Percentiles rank a stretch among this genome's conserved stretches.
phyloP scores from a whole-genome alignment of 2,888 invertebrate genomes.

The Oithona nana region DNA sequence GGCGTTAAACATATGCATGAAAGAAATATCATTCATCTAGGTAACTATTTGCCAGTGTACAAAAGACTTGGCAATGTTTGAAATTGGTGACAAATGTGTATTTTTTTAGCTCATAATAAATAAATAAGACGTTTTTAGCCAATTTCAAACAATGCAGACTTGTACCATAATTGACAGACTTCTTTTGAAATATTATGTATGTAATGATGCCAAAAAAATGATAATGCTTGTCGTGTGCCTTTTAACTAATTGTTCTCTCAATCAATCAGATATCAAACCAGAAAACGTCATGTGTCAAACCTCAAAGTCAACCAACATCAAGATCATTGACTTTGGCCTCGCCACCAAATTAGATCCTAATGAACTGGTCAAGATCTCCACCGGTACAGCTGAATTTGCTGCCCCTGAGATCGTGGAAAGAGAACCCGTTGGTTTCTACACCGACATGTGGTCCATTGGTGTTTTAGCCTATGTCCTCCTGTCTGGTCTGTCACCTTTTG shows the following conservation, averaged over 20 bases:
- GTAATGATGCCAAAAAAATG: neutral
- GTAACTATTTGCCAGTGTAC: constrained; percentile 28
- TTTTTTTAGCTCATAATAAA: too few species aligned
- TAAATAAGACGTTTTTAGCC: too few species aligned
- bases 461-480: constrained; percentile 94
- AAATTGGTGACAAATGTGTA: neutral
- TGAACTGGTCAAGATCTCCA: constrained; percentile 94
- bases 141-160: too few species aligned
- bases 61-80: neutral
- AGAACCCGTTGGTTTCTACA: constrained; percentile 98
- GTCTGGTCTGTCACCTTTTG: constrained; percentile 94
- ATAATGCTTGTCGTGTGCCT: neutral
- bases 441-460: constrained; percentile 99
- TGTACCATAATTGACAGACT: too few species aligned
- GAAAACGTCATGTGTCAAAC: constrained; percentile 99
- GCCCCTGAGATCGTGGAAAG: constrained; percentile 97
- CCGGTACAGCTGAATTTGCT: constrained; percentile 97
- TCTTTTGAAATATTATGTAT: neutral
- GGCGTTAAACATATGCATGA: constrained; percentile 98
- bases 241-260: too few species aligned
- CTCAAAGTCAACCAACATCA: constrained; percentile 78
- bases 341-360: constrained; percentile 95
- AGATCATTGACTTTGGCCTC: constrained; percentile 97
- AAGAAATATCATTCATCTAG: constrained; percentile 91
- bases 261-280: constrained; percentile 69